Conservation (phyloP, 1,140 invertebrate species). For the Ptiloglossa arizonensis region DNA sequence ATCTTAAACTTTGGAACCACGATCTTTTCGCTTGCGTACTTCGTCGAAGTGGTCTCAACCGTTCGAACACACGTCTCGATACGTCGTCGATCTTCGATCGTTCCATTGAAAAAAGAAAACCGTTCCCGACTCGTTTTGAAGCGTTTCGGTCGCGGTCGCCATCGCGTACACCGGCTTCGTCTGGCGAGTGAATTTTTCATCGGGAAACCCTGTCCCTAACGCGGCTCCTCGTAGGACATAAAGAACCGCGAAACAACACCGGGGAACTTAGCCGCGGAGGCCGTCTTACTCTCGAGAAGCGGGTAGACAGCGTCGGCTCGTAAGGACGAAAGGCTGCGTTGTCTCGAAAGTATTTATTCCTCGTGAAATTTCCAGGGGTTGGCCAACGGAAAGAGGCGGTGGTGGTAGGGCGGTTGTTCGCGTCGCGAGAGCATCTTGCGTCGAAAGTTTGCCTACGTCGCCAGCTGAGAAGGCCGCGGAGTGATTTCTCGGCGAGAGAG, state of each 20-base stretch:
- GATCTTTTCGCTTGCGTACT: no score
- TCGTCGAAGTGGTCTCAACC: no score
- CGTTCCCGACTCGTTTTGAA: no score
- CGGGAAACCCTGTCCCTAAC: not conserved
- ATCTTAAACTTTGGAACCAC: no score
- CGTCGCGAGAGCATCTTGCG: constrained; percentile 66
- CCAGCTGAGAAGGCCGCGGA: constrained; percentile 36
- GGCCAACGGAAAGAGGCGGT: constrained; percentile 23
- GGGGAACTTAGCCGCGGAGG: no score
- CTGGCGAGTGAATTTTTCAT: constrained; percentile 42
- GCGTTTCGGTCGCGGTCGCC: no score
- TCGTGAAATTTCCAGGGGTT: constrained; percentile 47
- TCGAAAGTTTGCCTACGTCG: constrained; percentile 49
- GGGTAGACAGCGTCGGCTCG: constrained; percentile 1
- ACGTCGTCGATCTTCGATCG: no score
- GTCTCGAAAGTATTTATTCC: constrained; percentile 57
- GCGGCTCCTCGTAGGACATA: not conserved
- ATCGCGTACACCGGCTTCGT: not conserved
- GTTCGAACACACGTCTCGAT: no score
- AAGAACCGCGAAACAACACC: not conserved
- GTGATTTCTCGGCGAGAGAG: constrained; percentile 32
- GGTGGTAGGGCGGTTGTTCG: no score
- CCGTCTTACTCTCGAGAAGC: constrained; percentile 21
- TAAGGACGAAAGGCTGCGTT: constrained; percentile 27
- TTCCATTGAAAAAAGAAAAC: no score